A percentile compares a stretch with the other conserved stretches of the same genome.
phyloP scores from a whole-genome alignment of 1,140 invertebrate genomes.

The Papilio helenus region DNA sequence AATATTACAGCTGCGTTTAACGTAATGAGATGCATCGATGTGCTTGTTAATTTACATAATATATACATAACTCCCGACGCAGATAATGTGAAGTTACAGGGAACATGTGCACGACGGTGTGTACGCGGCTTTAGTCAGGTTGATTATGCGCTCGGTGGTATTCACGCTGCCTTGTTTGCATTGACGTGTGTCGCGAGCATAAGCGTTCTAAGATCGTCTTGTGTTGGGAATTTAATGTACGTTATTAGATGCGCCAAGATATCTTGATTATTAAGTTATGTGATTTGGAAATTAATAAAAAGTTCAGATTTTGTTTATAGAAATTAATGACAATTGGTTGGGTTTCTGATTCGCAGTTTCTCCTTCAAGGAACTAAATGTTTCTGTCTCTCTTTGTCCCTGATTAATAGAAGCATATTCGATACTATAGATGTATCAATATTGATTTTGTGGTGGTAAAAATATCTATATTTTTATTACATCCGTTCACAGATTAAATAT shows the following conservation, averaged over 20 bases:
- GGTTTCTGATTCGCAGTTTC: too few species aligned
- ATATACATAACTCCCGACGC: slow-evolving; percentile 47
- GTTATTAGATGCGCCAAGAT: neutral
- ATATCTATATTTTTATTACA: neutral
- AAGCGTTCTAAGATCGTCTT: slow-evolving; percentile 10
- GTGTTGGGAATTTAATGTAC: slow-evolving; percentile 2
- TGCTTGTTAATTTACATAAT: slow-evolving; percentile 42
- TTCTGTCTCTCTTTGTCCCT: neutral
- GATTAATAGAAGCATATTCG: neutral
- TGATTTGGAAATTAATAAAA: neutral
- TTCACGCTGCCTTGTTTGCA: slow-evolving; percentile 46
- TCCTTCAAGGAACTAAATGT: too few species aligned
- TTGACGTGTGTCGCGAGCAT: slow-evolving; percentile 40
- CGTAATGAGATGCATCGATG: slow-evolving; percentile 17
- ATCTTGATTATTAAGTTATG: neutral
- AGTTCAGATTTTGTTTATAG: neutral
- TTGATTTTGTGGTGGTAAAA: neutral
- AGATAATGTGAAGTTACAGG: slow-evolving; percentile 30
- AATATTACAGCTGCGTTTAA: neutral
- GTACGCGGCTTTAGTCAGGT: slow-evolving; percentile 11
- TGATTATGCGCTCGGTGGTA: slow-evolving; percentile 16
- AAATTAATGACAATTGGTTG: too few species aligned
- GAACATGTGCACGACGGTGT: neutral
- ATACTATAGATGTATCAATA: neutral
- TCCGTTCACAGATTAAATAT: neutral